These are phyloP conservation scores for Apodemus speciosus DNA, from an alignment of 2,113 vertebrate species.

Conservation along the genomic window DNA sequence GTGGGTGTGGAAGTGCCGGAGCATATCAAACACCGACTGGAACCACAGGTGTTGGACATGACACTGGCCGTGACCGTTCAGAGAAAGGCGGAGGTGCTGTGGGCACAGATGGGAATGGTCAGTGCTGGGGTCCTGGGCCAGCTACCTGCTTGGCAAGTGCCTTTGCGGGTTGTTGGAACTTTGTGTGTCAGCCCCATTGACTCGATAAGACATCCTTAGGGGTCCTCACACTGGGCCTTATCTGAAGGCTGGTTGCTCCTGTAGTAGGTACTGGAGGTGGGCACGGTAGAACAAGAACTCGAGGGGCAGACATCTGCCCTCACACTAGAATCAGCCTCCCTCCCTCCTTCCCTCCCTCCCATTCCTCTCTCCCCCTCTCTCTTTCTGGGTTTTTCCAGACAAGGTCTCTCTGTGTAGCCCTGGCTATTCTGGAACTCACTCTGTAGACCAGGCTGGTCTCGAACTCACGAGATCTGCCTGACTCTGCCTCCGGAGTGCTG, in stretches of 20 bases:
- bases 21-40: conserved; percentile 97
- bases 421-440: background rate
- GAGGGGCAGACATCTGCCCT: background rate
- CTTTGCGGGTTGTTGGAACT: fast-evolving
- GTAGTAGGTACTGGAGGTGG: background rate
- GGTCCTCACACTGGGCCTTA: background rate
- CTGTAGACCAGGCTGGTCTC: background rate
- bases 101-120: background rate
- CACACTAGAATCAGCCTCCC: background rate
- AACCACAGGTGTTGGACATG: conserved; percentile 99
- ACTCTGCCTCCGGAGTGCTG: background rate
- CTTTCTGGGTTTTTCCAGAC: background rate
- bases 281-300: background rate
- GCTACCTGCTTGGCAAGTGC: background rate
- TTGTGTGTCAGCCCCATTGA: fast-evolving
- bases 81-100: conserved; percentile 96
- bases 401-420: background rate
- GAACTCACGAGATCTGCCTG: background rate
- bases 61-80: conserved; percentile 95
- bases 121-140: background rate
- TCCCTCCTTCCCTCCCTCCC: too few relatives aligned
- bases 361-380: too few relatives aligned
- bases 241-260: background rate
- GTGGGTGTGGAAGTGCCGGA: conserved; percentile 97
- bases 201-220: background rate